Percentiles rank a stretch among this genome's conserved stretches.
Evolutionary conservation across 2,113 vertebrate species (phyloP).

Genomic region (Mustela nigripes): DNA sequence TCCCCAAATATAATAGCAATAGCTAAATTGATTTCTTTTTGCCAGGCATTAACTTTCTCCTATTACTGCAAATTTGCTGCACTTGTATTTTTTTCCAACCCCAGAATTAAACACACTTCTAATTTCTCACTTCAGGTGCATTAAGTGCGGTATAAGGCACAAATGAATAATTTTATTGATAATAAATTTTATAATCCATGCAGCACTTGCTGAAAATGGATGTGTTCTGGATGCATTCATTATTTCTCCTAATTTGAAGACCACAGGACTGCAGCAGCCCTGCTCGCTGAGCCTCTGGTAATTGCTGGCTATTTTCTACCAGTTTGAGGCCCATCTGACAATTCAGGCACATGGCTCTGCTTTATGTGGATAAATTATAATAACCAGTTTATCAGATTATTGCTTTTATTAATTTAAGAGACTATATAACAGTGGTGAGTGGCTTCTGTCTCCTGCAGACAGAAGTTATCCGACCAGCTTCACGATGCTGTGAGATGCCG

Average conservation of each 20-base stretch:
- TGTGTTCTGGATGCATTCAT: constrained; percentile 74
- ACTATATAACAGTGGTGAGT: constrained; percentile 8
- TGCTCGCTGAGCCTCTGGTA: constrained; percentile 46
- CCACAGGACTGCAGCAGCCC: constrained; percentile 61
- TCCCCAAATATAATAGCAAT: constrained; percentile 59
- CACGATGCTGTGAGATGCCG: neutral
- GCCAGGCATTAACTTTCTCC: constrained; percentile 24
- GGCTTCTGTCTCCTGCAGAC: constrained; percentile 69
- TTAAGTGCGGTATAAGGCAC: constrained; percentile 71
- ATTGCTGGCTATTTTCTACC: constrained; percentile 71
- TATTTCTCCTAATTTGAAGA: constrained; percentile 77
- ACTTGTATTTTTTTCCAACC: constrained; percentile 49
- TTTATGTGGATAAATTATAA: constrained; percentile 69
- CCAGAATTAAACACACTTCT: constrained; percentile 80
- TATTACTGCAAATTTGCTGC: constrained; percentile 59
- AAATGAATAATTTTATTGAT: constrained; percentile 84
- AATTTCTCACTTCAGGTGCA: constrained; percentile 81
- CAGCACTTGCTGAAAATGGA: constrained; percentile 74
- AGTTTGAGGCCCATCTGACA: constrained; percentile 16
- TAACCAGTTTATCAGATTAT: constrained; percentile 70
- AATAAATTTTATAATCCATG: constrained; percentile 77
- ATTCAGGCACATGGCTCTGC: constrained; percentile 34
- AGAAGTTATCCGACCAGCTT: neutral
- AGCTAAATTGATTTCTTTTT: constrained; percentile 64
- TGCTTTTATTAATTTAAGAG: constrained; percentile 71